Evolutionary conservation across 2,888 invertebrate species (phyloP), one percentile per base, ranked within the genome.

Genomic region (Steinernema hermaphroditum): DNA sequence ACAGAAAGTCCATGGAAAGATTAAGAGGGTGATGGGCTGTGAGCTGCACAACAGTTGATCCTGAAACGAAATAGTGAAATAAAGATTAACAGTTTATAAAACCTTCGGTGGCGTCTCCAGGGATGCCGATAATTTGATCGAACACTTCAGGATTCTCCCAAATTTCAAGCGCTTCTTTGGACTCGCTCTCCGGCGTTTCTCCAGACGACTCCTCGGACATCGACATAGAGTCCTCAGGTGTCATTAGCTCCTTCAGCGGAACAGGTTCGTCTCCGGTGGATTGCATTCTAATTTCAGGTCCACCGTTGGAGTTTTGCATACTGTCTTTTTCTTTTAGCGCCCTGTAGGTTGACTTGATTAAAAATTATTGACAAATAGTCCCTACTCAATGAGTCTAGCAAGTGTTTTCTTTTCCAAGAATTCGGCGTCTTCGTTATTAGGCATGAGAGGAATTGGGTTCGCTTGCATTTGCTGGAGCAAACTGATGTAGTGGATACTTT

Each of bases 1-100:
- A 62, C 2, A 62, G 62, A 29, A 62, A 62, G n/a, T 62, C 62
- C 62, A 62, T 62, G 14, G 62, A 62, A 1, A 62, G 32, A 29
- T 62, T 62, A 1, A 14, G 12, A 1, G 62, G 62, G 19, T 62
- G 62, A 16, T 62, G 62, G 16, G 62, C 62, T 16, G 32, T 62
- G 29, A 62, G 50, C 24, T 19, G 19, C 22, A 50, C 22, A 2
- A 50, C 22, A 12, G 50, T 50, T 16, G 50, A 22, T 16, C 62
- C 62, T 62, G 22, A 14, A 49, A 49, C 49, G 14, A 46, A 46
- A 46, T 46, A 46, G n/a, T n/a, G n/a, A n/a, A n/a, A n/a, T n/a
- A n/a, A n/a, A n/a, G n/a, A n/a, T n/a, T n/a, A n/a, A n/a, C n/a
- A n/a, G n/a, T 46, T 16, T 16, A 2, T 2, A 6, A 9, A 16